phyloP scores from a whole-genome alignment of 2,797 vertebrate species.

The Lutra lutra region DNA sequence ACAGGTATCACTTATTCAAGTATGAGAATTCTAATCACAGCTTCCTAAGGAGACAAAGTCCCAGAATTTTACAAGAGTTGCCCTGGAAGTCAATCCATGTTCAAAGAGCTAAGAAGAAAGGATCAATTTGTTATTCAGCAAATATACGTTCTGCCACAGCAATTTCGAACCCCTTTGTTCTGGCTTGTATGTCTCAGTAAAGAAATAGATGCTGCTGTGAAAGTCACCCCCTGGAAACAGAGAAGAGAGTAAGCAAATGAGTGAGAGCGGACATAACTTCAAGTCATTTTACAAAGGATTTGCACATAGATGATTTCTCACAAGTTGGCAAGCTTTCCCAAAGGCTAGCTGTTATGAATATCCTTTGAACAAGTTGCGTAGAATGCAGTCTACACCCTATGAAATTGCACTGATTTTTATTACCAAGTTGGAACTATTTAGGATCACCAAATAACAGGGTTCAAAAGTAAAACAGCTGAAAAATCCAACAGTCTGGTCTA shows the following conservation, averaged over 20 bases:
- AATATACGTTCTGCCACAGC: background rate
- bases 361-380: background rate
- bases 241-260: slow-evolving; percentile 45
- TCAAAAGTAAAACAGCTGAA: slow-evolving; percentile 78
- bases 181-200: slow-evolving; percentile 2
- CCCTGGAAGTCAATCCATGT: slow-evolving; percentile 12
- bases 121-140: slow-evolving; percentile 23
- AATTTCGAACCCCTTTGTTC: slow-evolving; percentile 17
- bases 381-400: background rate
- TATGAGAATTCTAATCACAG: background rate
- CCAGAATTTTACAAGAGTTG: slow-evolving; percentile 45
- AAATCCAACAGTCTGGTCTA: slow-evolving; percentile 83
- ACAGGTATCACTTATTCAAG: background rate
- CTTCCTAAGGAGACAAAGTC: slow-evolving; percentile 32
- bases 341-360: slow-evolving; percentile 35
- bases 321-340: slow-evolving; percentile 48
- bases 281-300: slow-evolving; percentile 56
- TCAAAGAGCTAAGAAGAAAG: slow-evolving; percentile 68
- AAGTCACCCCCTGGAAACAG: slow-evolving; percentile 49
- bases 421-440: slow-evolving; percentile 63
- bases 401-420: slow-evolving; percentile 44
- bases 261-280: slow-evolving; percentile 35
- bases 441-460: slow-evolving; percentile 72
- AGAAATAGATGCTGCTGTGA: slow-evolving; percentile 50
- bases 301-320: slow-evolving; percentile 57